A percentile compares a stretch with the other conserved stretches of the same genome.
These are phyloP conservation scores for Callionymus lyra DNA, from an alignment of 2,113 vertebrate species.

Conservation along the genomic window DNA sequence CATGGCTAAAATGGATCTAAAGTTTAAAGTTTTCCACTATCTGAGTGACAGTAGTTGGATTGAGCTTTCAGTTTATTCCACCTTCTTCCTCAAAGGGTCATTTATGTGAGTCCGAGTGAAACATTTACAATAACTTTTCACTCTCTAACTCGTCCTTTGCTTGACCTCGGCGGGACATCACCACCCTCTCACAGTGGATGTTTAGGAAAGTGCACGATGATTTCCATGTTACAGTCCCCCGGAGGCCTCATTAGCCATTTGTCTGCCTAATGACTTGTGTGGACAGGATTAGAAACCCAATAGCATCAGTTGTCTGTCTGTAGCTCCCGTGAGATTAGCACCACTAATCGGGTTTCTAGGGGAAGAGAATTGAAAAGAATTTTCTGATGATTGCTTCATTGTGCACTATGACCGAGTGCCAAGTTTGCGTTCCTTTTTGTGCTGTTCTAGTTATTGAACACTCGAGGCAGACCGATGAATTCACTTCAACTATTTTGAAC, in stretches of 20 bases:
- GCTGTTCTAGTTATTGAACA: too few relatives aligned
- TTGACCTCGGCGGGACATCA: constrained; percentile 26
- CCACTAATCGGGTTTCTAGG: constrained; percentile 39
- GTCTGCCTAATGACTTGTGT: constrained; percentile 10
- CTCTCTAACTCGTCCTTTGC: constrained; percentile 41
- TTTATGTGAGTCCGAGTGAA: neutral
- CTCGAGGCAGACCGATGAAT: too few relatives aligned
- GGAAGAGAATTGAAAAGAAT: constrained; percentile 19
- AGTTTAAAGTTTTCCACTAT: too few relatives aligned
- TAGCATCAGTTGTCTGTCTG: constrained; percentile 8
- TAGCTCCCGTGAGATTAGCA: constrained; percentile 30
- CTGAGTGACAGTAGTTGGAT: too few relatives aligned
- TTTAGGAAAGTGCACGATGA: constrained; percentile 26
- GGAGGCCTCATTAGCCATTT: constrained; percentile 8
- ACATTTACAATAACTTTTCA: constrained; percentile 40
- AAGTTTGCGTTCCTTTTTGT: neutral
- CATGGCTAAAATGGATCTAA: too few relatives aligned
- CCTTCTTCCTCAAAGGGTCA: too few relatives aligned
- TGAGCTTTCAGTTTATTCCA: too few relatives aligned
- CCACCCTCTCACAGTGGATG: constrained; percentile 11
- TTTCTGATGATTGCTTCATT: constrained; percentile 15
- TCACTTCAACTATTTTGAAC: too few relatives aligned
- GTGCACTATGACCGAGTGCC: constrained; percentile 8
- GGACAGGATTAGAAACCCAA: constrained; percentile 23
- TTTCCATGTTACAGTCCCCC: constrained; percentile 12